phyloP scores from a whole-genome alignment of 2,797 vertebrate species.

The Rhincodon typus region DNA sequence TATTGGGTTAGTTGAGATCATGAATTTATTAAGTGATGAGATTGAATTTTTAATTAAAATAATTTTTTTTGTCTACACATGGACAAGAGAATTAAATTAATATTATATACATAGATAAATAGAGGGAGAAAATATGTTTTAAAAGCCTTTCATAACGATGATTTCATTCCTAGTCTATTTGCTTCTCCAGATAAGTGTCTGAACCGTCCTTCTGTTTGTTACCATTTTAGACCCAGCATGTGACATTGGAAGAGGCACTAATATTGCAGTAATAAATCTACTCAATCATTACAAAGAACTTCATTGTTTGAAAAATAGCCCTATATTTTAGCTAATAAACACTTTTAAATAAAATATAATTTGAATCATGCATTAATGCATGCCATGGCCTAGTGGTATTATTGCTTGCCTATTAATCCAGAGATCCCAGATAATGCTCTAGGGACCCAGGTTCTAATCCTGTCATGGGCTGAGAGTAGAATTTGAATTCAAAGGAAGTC shows the following conservation, averaged over 20 bases:
- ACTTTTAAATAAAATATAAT: not conserved
- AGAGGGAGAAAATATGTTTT: not conserved
- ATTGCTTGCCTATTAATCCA: too few species aligned
- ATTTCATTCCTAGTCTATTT: not conserved
- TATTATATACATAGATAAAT: not conserved
- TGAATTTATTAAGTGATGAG: not conserved
- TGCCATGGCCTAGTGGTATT: too few species aligned
- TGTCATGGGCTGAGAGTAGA: too few species aligned
- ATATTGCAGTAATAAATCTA: not conserved
- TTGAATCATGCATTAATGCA: too few species aligned
- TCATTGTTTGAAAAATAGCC: not conserved
- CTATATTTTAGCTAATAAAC: not conserved
- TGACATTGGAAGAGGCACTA: not conserved
- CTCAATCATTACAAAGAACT: not conserved
- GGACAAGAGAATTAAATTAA: not conserved
- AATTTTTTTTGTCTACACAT: not conserved
- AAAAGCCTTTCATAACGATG: not conserved
- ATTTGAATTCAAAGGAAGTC: too few species aligned
- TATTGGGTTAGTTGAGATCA: constrained; percentile 14
- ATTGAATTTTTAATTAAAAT: constrained; percentile 19
- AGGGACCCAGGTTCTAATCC: too few species aligned
- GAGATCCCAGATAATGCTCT: too few species aligned
- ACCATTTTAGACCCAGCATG: not conserved
- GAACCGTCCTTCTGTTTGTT: not conserved
- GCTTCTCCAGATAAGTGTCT: not conserved